Conservation (phyloP, 2,113 vertebrate species). For the Ceuthmochares aereus region DNA sequence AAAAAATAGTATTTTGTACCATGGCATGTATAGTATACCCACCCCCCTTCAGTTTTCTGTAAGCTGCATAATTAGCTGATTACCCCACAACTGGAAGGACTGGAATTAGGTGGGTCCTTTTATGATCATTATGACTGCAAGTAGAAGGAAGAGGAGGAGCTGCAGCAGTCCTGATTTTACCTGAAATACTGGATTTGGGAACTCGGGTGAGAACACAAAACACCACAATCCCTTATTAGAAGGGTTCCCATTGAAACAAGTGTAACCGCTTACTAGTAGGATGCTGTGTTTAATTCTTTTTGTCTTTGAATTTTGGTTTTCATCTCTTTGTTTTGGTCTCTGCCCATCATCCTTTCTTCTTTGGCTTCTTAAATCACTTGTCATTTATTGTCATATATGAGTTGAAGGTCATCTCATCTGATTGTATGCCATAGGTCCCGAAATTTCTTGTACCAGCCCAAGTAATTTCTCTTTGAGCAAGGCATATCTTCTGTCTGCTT, state of each 20-base stretch:
- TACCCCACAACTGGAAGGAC: conserved; percentile 39
- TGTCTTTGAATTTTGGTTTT: background rate
- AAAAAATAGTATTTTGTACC: background rate
- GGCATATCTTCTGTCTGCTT: background rate
- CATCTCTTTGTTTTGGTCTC: background rate
- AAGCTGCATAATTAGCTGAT: conserved; percentile 6
- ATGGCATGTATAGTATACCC: background rate
- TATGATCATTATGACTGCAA: conserved; percentile 1
- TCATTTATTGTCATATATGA: background rate
- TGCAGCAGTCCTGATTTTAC: conserved; percentile 24
- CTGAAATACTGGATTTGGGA: background rate
- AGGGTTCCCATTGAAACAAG: background rate
- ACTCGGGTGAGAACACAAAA: background rate
- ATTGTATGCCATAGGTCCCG: background rate
- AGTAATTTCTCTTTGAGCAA: conserved; percentile 34
- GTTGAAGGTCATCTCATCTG: background rate
- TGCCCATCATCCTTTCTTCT: background rate
- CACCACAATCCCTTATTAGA: background rate
- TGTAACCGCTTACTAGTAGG: background rate
- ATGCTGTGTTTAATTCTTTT: background rate
- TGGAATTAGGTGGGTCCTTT: conserved; percentile 48
- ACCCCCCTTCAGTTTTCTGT: background rate
- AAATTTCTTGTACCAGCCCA: conserved; percentile 28
- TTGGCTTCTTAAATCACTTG: background rate
- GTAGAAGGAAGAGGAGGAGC: conserved; percentile 41